Evolutionary conservation across 2,888 invertebrate genomes (phyloP), one percentile per base, ranked within the genome.

Genomic region (Nyleta sp.): DNA sequence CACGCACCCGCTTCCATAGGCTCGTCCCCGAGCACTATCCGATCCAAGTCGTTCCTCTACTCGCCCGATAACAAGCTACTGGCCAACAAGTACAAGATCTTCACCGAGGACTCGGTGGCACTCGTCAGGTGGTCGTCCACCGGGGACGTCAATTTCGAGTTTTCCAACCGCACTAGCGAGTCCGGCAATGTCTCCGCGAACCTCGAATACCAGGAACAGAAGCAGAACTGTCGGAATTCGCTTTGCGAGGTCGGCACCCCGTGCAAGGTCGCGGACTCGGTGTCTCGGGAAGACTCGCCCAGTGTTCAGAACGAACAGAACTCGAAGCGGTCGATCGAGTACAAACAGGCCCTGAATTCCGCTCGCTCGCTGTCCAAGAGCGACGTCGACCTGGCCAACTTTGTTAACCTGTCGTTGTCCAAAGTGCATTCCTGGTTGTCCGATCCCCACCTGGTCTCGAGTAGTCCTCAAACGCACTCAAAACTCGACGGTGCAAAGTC

Each of bases 181-280:
- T n/a, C n/a, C n/a, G n/a, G n/a, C n/a, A n/a, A 28, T 8, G 8
- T 28, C 28, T 8, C 28, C 28, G 8, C 28, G 28, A n/a, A 28
- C 28, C 28, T 8, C 28, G 28, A 28, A 28, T 8, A 80, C 0
- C 85, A 80, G 28, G 87, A 87, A 59, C 78, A 70, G 11, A 84
- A 87, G 79, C 85, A 88, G 44, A 88, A 87, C 55, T 84, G 77
- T 24, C 78, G 85, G 0, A 87, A 87, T 20, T 85, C 81, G 0
- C 28, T 76, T 2, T 70, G 67, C 71, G 46, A 86, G 82, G 76
- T 79, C 10, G 22, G 7, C 68, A 28, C 68, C 72, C 31, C 74
- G 73, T 11, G 76, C 17, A 24, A 28, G 18, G 11, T n/a, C 24
- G 80, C 31, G 17, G 13, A 33, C 33, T n/a, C n/a, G n/a, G n/a